A percentile compares a stretch with the other conserved stretches of the same genome.
phyloP scores from a whole-genome alignment of 2,888 invertebrate species.

The Pristionchus fissidentatus region DNA sequence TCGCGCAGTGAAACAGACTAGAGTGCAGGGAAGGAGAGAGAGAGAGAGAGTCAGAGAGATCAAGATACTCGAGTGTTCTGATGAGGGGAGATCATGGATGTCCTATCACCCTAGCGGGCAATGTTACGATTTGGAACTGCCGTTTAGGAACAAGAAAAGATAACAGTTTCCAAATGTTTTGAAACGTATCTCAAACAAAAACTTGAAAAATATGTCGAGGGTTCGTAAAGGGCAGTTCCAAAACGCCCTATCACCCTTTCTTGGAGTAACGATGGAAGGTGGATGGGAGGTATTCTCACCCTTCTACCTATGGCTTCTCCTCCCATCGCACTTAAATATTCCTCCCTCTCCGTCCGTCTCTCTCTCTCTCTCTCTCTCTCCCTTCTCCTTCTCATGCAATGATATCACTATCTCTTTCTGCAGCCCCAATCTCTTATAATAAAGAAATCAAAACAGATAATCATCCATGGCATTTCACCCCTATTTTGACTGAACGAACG shows the following conservation, averaged over 20 bases:
- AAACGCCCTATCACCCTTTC: not conserved
- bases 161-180: too few relatives aligned
- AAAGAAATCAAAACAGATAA: not conserved
- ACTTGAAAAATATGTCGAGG: too few relatives aligned
- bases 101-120: too few relatives aligned
- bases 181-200: too few relatives aligned
- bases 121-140: too few relatives aligned
- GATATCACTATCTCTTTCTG: conserved; percentile 4
- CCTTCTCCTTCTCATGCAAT: not conserved
- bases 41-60: not conserved
- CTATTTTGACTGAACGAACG: not conserved
- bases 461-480: not conserved
- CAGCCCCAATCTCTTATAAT: not conserved
- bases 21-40: not conserved
- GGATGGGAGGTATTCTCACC: not conserved
- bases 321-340: not conserved
- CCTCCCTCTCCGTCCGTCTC: too few relatives aligned
- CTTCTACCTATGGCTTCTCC: not conserved
- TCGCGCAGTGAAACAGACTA: not conserved
- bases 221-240: not conserved
- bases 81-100: too few relatives aligned
- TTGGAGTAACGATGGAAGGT: too few relatives aligned
- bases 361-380: not conserved
- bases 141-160: too few relatives aligned
- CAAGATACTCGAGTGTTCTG: too few relatives aligned